Conservation (phyloP, 2,113 vertebrate genomes). For the Notiomystis cincta region DNA sequence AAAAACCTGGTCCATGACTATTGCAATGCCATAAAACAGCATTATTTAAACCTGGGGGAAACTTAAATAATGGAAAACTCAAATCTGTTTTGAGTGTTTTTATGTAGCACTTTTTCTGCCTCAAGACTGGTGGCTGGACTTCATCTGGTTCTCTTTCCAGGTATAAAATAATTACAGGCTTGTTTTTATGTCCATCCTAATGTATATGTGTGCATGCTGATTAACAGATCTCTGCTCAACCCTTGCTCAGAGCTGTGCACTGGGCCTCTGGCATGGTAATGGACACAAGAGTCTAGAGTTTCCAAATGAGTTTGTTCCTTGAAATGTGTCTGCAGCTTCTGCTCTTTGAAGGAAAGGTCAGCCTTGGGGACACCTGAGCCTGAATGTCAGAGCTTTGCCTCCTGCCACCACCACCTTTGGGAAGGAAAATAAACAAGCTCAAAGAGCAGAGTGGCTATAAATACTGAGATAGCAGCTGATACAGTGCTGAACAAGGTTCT, state of each 20-base stretch:
- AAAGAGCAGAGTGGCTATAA: slow-evolving; percentile 8
- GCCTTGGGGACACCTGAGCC: neutral
- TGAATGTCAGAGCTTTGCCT: slow-evolving; percentile 36
- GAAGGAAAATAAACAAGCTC: slow-evolving; percentile 20
- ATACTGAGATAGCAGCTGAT: slow-evolving; percentile 32
- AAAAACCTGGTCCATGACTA: accelerated
- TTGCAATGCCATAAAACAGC: neutral
- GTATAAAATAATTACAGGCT: neutral
- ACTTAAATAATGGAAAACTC: neutral
- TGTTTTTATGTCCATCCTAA: neutral
- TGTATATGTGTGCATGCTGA: neutral
- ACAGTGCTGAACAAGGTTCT: neutral
- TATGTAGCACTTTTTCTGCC: neutral
- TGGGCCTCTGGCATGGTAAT: neutral
- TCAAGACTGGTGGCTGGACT: neutral
- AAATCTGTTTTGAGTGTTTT: neutral
- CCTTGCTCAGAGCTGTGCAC: neutral
- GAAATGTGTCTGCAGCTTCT: neutral
- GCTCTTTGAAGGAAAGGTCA: slow-evolving; percentile 39
- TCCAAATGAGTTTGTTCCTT: neutral
- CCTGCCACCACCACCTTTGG: neutral
- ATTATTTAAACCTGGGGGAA: neutral
- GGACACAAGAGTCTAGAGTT: neutral
- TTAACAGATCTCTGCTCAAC: neutral
- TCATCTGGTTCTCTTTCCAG: neutral